These are phyloP conservation scores for Acanthosepion pharaonis DNA, from an alignment of 2,888 invertebrate genomes.

Conservation along the genomic window DNA sequence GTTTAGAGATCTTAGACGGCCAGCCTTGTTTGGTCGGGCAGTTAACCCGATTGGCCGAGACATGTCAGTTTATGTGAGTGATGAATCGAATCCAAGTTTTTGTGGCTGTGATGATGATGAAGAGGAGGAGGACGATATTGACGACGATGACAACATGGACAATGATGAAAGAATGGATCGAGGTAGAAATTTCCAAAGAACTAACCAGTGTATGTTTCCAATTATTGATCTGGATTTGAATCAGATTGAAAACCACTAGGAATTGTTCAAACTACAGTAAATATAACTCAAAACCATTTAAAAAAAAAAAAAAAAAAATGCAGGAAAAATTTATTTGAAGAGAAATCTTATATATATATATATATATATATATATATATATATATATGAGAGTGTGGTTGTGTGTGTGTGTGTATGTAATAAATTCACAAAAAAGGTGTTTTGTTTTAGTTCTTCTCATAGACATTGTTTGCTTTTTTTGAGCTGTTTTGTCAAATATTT, in stretches of 20 bases:
- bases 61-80: constrained; percentile 36
- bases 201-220: constrained; percentile 60
- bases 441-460: neutral
- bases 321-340: neutral
- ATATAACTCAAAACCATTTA: neutral
- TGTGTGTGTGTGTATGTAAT: neutral
- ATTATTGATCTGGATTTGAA: constrained; percentile 68
- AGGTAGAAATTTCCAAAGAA: neutral
- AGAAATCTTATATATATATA: neutral
- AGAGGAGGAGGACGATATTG: constrained; percentile 37
- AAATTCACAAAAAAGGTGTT: neutral
- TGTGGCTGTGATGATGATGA: constrained; percentile 50
- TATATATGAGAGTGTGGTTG: neutral
- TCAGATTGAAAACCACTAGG: constrained; percentile 69
- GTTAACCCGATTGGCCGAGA: constrained; percentile 37
- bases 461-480: neutral
- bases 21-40: constrained; percentile 33
- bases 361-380: neutral
- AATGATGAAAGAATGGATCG: neutral
- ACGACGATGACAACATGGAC: constrained; percentile 41
- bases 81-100: constrained; percentile 47
- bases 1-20: neutral
- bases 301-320: neutral
- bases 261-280: neutral
- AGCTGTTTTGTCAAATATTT: neutral